Conservation (phyloP, 2,797 vertebrate genomes). For the Catharus ustulatus region DNA sequence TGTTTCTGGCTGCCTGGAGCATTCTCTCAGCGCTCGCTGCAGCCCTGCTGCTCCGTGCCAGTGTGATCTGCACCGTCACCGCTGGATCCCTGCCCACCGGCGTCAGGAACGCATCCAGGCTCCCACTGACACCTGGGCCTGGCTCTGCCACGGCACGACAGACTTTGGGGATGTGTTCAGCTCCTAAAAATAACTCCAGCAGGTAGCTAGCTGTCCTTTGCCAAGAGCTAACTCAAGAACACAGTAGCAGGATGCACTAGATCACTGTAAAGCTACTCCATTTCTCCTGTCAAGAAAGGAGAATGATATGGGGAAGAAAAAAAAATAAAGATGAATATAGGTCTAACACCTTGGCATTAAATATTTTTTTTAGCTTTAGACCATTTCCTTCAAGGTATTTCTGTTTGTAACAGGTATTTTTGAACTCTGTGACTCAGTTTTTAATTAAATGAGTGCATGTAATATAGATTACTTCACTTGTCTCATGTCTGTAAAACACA, state of each 20-base stretch:
- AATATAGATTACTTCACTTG: neutral
- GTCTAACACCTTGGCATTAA: neutral
- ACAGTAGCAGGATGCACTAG: neutral
- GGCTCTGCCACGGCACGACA: slow-evolving; percentile 31
- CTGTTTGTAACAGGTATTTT: neutral
- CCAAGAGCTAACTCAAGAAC: neutral
- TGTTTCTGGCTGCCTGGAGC: neutral
- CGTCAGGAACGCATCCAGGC: neutral
- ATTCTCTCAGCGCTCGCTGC: neutral
- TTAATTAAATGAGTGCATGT: neutral
- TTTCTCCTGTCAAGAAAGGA: neutral
- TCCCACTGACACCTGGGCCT: neutral
- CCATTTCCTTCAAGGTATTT: neutral
- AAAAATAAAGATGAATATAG: neutral
- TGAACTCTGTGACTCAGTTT: neutral
- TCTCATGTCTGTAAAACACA: neutral
- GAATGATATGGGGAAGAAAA: neutral
- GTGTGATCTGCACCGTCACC: neutral
- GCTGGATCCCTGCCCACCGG: neutral
- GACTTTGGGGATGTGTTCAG: neutral
- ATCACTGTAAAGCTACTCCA: neutral
- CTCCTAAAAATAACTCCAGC: slow-evolving; percentile 41
- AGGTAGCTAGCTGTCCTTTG: neutral
- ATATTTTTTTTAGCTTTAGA: neutral
- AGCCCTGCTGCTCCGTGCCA: neutral